These are phyloP conservation scores for Adoxophyes honmai DNA, from an alignment of 1,140 invertebrate species.

Conservation along the genomic window DNA sequence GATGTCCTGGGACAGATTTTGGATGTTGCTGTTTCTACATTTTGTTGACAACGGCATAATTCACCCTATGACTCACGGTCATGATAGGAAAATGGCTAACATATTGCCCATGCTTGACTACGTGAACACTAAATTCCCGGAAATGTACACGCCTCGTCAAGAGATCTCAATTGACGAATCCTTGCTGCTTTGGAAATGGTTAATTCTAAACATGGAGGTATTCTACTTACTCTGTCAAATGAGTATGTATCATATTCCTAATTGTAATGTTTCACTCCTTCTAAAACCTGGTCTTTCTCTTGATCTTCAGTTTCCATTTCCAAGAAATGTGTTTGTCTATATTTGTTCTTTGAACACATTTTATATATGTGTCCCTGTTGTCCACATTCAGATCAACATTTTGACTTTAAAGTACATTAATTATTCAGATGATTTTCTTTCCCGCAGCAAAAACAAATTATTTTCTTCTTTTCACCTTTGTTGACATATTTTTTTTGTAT, in stretches of 20 bases:
- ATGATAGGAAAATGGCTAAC: too few relatives aligned
- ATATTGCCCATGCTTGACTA: too few relatives aligned
- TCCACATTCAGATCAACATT: conserved; percentile 23
- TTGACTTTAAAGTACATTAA: conserved; percentile 11
- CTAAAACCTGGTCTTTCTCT: neutral
- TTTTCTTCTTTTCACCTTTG: neutral
- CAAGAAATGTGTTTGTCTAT: neutral
- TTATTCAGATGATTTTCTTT: conserved; percentile 15
- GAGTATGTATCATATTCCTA: neutral
- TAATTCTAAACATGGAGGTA: neutral
- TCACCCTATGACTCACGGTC: too few relatives aligned
- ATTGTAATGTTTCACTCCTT: neutral
- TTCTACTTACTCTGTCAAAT: neutral
- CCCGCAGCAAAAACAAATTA: conserved; percentile 18
- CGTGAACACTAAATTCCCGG: too few relatives aligned
- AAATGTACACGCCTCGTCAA: too few relatives aligned
- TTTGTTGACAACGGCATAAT: too few relatives aligned
- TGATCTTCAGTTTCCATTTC: neutral
- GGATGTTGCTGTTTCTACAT: too few relatives aligned
- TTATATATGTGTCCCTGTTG: conserved; percentile 24
- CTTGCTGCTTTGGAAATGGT: too few relatives aligned
- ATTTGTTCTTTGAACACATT: conserved; percentile 19
- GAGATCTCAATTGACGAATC: too few relatives aligned
- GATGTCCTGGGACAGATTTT: too few relatives aligned
- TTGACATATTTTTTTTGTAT: too few relatives aligned